phyloP scores from a whole-genome alignment of 2,888 invertebrate genomes.

The Anthoptus insignis region DNA sequence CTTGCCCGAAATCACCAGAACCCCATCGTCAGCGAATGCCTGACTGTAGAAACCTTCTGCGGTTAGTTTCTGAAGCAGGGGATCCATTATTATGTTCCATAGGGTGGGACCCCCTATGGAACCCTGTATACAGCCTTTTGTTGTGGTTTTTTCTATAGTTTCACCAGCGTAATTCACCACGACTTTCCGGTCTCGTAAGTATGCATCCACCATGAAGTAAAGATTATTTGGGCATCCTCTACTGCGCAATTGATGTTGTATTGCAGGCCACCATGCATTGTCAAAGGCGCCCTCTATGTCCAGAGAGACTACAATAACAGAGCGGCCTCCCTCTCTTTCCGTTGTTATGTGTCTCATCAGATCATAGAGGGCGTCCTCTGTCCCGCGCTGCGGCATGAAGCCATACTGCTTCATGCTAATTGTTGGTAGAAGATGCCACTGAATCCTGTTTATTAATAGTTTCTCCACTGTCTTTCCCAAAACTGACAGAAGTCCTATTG shows the following conservation, averaged over 20 bases:
- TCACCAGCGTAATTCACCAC: constrained; percentile 33
- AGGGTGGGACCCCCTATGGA: constrained; percentile 43
- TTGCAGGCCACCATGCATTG: constrained; percentile 54
- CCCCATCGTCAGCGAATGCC: background rate
- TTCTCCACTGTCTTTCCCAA: constrained; percentile 42
- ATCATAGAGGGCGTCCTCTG: constrained; percentile 38
- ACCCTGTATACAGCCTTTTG: constrained; percentile 47
- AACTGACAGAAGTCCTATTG: constrained; percentile 38
- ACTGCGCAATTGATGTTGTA: constrained; percentile 31
- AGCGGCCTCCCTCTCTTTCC: constrained; percentile 21
- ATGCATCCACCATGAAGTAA: constrained; percentile 18
- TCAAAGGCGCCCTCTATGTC: constrained; percentile 56
- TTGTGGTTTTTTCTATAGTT: constrained; percentile 16
- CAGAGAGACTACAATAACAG: constrained; percentile 38
- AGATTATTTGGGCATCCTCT: constrained; percentile 42
- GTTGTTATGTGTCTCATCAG: constrained; percentile 17
- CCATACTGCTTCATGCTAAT: constrained; percentile 40
- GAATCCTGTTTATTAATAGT: background rate
- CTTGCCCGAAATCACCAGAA: background rate
- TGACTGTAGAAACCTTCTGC: background rate
- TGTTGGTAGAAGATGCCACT: constrained; percentile 6
- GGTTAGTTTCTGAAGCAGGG: constrained; percentile 19
- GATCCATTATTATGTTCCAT: constrained; percentile 41
- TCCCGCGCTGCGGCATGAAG: constrained; percentile 45
- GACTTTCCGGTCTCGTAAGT: constrained; percentile 33